Percentiles rank a stretch among this genome's conserved stretches.
These are phyloP conservation scores for Luehdorfia chinensis DNA, from an alignment of 1,140 invertebrate species.

Conservation along the genomic window DNA sequence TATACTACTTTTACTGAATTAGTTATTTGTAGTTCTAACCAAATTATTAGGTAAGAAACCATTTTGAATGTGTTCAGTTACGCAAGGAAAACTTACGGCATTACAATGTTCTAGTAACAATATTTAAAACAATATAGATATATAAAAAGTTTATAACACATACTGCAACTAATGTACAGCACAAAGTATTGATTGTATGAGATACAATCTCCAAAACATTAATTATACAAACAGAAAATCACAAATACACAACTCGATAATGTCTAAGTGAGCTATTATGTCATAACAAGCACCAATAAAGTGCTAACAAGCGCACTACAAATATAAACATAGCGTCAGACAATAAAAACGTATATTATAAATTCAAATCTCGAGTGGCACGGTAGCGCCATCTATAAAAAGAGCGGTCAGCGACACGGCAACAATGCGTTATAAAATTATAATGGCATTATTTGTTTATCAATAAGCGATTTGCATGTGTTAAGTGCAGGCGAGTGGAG, in stretches of 20 bases:
- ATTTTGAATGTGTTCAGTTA: too few species aligned
- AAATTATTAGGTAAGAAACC: too few species aligned
- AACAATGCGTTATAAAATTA: conserved; percentile 67
- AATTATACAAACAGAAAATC: not conserved
- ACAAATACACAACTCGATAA: conserved; percentile 3
- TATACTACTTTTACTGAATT: too few species aligned
- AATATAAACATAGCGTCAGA: conserved; percentile 20
- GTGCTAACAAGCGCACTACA: conserved; percentile 10
- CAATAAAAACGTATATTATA: conserved; percentile 50
- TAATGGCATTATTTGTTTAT: conserved; percentile 72
- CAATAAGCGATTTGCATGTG: conserved; percentile 72
- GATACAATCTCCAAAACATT: not conserved
- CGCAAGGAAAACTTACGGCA: too few species aligned
- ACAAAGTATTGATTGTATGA: too few species aligned
- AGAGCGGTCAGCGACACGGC: conserved; percentile 47
- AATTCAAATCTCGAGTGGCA: conserved; percentile 49
- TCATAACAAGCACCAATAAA: conserved; percentile 14
- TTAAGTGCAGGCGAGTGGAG: conserved; percentile 45
- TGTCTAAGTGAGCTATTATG: conserved; percentile 7
- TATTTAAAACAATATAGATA: too few species aligned
- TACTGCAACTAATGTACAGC: too few species aligned
- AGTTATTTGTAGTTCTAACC: too few species aligned
- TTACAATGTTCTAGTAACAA: too few species aligned
- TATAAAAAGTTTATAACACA: too few species aligned
- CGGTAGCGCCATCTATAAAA: conserved; percentile 43